Evolutionary conservation across 2,113 vertebrate species (phyloP).

Genomic region (human): DNA sequence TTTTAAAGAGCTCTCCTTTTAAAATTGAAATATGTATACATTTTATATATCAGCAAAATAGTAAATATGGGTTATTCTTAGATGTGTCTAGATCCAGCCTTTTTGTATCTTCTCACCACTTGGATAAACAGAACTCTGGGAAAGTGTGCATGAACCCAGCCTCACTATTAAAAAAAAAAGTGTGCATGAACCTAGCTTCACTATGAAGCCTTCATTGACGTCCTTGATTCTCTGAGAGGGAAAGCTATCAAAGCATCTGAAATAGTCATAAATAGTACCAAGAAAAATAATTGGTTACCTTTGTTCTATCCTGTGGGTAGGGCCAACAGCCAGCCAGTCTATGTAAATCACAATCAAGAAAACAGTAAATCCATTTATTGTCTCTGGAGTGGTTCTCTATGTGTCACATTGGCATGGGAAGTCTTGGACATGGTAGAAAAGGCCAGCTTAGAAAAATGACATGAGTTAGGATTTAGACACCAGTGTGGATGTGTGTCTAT

Average conservation of each 20-base stretch:
- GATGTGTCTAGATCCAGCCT: not conserved
- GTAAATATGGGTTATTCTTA: not conserved
- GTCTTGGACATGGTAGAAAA: not conserved
- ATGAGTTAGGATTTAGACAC: not conserved
- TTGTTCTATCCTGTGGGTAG: not conserved
- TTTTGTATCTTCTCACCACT: not conserved
- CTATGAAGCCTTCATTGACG: not conserved
- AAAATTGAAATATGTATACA: not conserved
- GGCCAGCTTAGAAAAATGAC: not conserved
- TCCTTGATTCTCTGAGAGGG: not conserved
- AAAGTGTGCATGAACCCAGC: not conserved
- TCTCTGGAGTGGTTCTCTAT: not conserved
- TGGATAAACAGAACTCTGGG: not conserved
- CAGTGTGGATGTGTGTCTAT: not conserved
- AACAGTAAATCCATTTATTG: too few species aligned
- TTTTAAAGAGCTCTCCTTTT: not conserved
- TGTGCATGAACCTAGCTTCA: not conserved
- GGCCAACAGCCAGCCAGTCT: not conserved
- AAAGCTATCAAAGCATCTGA: not conserved
- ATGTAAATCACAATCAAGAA: not conserved
- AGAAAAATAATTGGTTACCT: not conserved
- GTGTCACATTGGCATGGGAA: not conserved
- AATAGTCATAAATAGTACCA: not conserved
- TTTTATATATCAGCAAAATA: not conserved
- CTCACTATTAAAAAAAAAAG: not conserved